phyloP scores from a whole-genome alignment of 2,113 vertebrate genomes.

The Proterorhinus semilunaris region DNA sequence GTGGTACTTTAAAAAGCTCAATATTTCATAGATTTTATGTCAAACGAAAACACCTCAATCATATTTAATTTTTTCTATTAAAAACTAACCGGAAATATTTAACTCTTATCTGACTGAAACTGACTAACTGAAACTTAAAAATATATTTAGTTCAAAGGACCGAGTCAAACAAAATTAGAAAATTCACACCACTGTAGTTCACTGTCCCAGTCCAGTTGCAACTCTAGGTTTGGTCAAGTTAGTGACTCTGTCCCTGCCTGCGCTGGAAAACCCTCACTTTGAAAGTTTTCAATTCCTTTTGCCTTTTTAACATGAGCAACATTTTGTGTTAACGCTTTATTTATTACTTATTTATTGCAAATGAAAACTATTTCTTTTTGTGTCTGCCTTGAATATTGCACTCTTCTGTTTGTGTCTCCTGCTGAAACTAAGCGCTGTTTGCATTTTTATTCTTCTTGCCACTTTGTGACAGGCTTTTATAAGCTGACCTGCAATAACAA shows the following conservation, averaged over 20 bases:
- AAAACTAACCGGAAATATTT: too few relatives aligned
- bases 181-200: constrained; percentile 1
- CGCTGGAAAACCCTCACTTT: not conserved
- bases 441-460: not conserved
- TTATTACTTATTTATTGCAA: constrained; percentile 37
- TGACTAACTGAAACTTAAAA: too few relatives aligned
- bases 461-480: not conserved
- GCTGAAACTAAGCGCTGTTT: not conserved
- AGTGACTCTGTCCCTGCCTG: constrained; percentile 15
- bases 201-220: not conserved
- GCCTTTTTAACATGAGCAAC: not conserved
- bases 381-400: not conserved
- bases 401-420: not conserved
- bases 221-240: constrained; percentile 3
- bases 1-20: too few relatives aligned
- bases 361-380: not conserved
- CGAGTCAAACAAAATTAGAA: too few relatives aligned
- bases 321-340: not conserved
- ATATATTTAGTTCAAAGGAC: too few relatives aligned
- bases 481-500: constrained; percentile 4
- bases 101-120: too few relatives aligned
- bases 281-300: constrained; percentile 22
- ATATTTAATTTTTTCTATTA: too few relatives aligned
- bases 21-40: too few relatives aligned
- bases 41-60: too few relatives aligned